These are phyloP conservation scores for Lithophane ornitopus DNA, from an alignment of 2,888 invertebrate genomes.

Conservation along the genomic window DNA sequence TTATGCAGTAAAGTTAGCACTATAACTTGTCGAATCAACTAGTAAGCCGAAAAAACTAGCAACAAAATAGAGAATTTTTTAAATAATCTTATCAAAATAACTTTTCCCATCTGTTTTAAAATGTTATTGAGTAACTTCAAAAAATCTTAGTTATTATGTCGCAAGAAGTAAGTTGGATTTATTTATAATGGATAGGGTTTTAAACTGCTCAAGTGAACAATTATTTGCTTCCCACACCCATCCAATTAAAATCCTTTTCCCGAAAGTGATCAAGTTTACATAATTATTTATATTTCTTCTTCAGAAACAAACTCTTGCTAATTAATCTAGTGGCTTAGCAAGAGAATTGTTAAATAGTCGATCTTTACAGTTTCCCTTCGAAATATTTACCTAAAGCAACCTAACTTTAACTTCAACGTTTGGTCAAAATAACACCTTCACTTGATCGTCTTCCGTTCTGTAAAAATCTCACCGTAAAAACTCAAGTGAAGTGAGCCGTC, in stretches of 20 bases:
- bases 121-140: background rate
- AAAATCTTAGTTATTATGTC: background rate
- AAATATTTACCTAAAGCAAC: background rate
- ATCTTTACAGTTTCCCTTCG: background rate
- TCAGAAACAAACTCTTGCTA: slow-evolving; percentile 1
- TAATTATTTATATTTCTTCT: slow-evolving; percentile 13
- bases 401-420: background rate
- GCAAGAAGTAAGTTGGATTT: background rate
- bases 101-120: background rate
- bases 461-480: background rate
- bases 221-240: background rate
- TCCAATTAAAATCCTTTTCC: slow-evolving; percentile 13
- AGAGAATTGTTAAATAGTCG: background rate
- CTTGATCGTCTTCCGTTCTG: too few relatives aligned
- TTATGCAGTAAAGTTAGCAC: too few relatives aligned
- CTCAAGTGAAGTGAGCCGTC: background rate
- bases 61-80: background rate
- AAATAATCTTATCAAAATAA: background rate
- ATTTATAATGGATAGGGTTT: background rate
- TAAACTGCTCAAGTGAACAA: background rate
- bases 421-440: background rate
- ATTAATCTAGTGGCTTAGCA: background rate
- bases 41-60: too few relatives aligned
- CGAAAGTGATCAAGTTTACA: slow-evolving; percentile 2
- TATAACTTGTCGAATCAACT: too few relatives aligned